phyloP scores from a whole-genome alignment of 2,113 vertebrate species.

The Copsychus sechellarum region DNA sequence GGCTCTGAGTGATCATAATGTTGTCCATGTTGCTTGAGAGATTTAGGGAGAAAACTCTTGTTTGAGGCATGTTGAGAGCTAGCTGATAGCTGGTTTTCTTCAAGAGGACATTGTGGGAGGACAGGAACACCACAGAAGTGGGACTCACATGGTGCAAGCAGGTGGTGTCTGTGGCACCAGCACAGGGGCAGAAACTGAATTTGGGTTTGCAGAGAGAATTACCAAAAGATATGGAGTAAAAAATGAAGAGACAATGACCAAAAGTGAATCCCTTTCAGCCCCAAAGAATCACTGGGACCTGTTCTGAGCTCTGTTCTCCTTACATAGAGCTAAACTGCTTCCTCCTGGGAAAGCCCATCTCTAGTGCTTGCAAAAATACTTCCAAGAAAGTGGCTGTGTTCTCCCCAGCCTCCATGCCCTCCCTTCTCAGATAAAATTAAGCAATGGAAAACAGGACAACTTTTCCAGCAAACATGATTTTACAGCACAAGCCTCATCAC shows the following conservation, averaged over 20 bases:
- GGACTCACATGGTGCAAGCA: not conserved
- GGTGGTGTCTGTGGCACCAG: not conserved
- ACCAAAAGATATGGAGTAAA: not conserved
- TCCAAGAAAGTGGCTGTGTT: not conserved
- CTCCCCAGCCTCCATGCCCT: not conserved
- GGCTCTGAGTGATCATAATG: accelerated
- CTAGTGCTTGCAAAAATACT: not conserved
- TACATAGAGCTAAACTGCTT: not conserved
- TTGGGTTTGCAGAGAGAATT: not conserved
- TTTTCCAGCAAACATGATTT: conserved; percentile 4
- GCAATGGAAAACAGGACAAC: not conserved
- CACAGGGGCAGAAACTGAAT: not conserved
- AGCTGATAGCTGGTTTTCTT: not conserved
- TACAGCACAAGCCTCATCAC: not conserved
- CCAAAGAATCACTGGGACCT: not conserved
- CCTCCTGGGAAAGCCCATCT: not conserved
- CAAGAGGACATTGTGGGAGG: not conserved
- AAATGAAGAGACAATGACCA: not conserved
- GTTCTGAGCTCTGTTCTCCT: not conserved
- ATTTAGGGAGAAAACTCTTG: not conserved
- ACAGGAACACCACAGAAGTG: not conserved
- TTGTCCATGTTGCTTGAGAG: not conserved
- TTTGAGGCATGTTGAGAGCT: not conserved
- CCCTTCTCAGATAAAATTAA: not conserved
- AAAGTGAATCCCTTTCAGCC: not conserved